These are phyloP conservation scores for Anastrepha obliqua DNA, from an alignment of 1,140 invertebrate genomes.

Conservation along the genomic window DNA sequence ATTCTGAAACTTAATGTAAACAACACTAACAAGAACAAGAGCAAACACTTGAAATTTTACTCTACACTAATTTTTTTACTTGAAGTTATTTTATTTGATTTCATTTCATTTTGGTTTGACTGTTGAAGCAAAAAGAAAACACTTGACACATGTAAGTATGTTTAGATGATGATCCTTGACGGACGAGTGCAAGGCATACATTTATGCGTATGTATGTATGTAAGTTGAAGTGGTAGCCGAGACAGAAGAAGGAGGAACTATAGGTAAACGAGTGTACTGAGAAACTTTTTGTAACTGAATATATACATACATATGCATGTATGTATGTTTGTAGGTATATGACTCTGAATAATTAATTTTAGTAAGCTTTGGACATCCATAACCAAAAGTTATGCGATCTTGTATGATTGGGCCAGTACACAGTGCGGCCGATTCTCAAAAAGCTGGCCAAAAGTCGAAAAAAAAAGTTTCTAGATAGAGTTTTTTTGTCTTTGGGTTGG, in stretches of 20 bases:
- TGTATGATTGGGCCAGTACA: no score
- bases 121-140: slow-evolving; percentile 51
- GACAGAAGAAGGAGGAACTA: no score
- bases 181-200: slow-evolving; percentile 57
- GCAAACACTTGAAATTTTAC: slow-evolving; percentile 10
- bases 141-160: slow-evolving; percentile 54
- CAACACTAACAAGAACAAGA: slow-evolving; percentile 19
- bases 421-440: no score
- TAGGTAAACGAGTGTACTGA: no score
- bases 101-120: slow-evolving; percentile 11
- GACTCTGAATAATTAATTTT: no score
- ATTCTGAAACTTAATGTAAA: slow-evolving; percentile 40
- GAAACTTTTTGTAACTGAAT: no score
- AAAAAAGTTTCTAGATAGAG: no score
- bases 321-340: neutral
- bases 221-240: neutral
- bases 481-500: no score
- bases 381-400: no score
- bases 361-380: no score
- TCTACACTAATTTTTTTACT: neutral
- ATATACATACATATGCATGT: neutral
- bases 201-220: slow-evolving; percentile 56
- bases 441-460: no score
- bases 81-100: slow-evolving; percentile 28
- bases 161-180: slow-evolving; percentile 68